These are phyloP conservation scores for Mythimna ferrago DNA, from an alignment of 2,888 invertebrate genomes.

Conservation along the genomic window DNA sequence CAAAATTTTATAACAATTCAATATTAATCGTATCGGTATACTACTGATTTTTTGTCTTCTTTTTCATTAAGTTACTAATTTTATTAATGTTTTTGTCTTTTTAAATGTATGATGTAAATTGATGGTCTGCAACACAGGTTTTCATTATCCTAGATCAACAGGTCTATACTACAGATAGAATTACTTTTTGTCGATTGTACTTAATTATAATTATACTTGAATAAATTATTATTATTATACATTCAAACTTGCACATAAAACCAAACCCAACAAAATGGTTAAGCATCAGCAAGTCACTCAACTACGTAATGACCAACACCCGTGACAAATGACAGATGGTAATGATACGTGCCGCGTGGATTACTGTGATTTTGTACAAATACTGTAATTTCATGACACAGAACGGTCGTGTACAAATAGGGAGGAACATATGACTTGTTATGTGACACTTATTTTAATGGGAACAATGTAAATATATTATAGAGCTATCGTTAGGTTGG, in stretches of 20 bases:
- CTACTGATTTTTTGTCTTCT: too few species aligned
- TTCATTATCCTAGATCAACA: too few species aligned
- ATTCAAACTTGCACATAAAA: neutral
- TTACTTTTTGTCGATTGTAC: too few species aligned
- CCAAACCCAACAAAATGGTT: neutral
- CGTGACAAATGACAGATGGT: slow-evolving; percentile 45
- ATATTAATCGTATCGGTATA: neutral
- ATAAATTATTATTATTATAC: too few species aligned
- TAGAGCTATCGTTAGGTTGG: neutral
- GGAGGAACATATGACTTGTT: slow-evolving; percentile 3
- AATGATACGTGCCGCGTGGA: slow-evolving; percentile 45
- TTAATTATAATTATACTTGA: too few species aligned
- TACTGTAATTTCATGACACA: slow-evolving; percentile 32
- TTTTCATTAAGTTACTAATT: too few species aligned
- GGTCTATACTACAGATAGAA: too few species aligned
- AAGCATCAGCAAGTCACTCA: neutral
- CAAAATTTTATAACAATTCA: neutral
- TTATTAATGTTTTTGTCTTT: too few species aligned
- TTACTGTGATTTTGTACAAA: slow-evolving; percentile 41
- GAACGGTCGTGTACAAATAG: slow-evolving; percentile 20
- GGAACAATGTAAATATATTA: neutral
- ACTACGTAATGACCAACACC: slow-evolving; percentile 9
- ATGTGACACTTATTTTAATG: slow-evolving; percentile 3
- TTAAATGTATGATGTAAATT: too few species aligned
- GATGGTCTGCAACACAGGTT: too few species aligned